Evolutionary conservation across 2,113 vertebrate species (phyloP).

Genomic region (Seriola rivoliana): DNA sequence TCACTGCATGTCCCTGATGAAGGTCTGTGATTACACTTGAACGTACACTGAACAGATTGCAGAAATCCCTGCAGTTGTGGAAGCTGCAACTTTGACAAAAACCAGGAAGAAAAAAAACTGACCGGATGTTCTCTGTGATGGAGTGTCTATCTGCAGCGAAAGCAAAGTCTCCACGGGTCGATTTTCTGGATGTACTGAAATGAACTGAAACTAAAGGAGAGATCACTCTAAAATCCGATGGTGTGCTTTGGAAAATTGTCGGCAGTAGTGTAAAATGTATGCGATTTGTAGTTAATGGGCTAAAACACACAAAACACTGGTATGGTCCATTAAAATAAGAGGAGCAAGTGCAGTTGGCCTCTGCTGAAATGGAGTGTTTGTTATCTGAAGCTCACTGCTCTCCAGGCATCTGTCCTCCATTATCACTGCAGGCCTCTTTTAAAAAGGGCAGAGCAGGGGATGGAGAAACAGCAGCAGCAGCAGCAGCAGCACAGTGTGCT

Average conservation of each 20-base stretch:
- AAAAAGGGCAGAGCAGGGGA: neutral
- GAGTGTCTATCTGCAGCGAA: neutral
- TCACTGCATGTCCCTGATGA: neutral
- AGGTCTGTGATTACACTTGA: too few species aligned
- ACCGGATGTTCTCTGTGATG: neutral
- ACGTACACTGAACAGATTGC: too few species aligned
- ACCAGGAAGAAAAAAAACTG: neutral
- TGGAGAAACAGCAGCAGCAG: neutral
- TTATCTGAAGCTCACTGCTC: slow-evolving; percentile 24
- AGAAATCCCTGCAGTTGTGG: neutral
- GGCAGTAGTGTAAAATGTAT: neutral
- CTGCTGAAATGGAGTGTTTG: slow-evolving; percentile 2
- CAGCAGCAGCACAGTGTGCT: slow-evolving; percentile 3
- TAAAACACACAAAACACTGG: slow-evolving; percentile 16
- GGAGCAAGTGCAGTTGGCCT: neutral
- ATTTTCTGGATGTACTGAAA: neutral
- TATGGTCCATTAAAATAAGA: slow-evolving; percentile 6
- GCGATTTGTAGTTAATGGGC: slow-evolving; percentile 24
- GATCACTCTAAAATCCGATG: neutral
- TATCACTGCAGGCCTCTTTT: slow-evolving; percentile 26
- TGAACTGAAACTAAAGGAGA: neutral
- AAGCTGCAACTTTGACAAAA: neutral
- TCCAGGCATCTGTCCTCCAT: slow-evolving; percentile 31
- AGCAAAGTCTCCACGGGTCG: neutral
- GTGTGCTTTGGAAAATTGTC: slow-evolving; percentile 6